Evolutionary conservation across 2,888 invertebrate genomes (phyloP).

Genomic region (Shargacucullia verbasci): DNA sequence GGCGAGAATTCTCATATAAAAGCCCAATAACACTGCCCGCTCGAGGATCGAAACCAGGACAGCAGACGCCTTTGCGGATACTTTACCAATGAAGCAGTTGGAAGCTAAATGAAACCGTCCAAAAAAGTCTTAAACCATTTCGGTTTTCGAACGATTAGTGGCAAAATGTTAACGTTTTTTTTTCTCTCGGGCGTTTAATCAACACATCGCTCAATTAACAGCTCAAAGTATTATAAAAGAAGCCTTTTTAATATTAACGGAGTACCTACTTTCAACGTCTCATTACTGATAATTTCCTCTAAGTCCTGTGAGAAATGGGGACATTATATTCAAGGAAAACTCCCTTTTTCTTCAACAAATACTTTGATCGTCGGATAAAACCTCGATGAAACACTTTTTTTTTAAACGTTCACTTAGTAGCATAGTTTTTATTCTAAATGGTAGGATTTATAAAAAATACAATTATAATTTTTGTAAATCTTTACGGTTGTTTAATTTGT

Average conservation of each 20-base stretch:
- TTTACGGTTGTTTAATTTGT: too few relatives aligned
- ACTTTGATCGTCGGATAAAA: constrained; percentile 52
- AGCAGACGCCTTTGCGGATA: too few relatives aligned
- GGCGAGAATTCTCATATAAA: too few relatives aligned
- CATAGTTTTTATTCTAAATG: constrained; percentile 17
- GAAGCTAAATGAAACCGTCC: too few relatives aligned
- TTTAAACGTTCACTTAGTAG: constrained; percentile 20
- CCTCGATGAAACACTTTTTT: constrained; percentile 36
- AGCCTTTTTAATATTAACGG: constrained; percentile 31
- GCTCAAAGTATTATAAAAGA: constrained; percentile 26
- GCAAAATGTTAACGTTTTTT: constrained; percentile 1
- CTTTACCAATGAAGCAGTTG: too few relatives aligned
- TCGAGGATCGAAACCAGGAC: too few relatives aligned
- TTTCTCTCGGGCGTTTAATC: constrained; percentile 23
- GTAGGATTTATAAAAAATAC: too few relatives aligned
- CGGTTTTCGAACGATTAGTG: neutral
- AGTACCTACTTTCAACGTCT: constrained; percentile 42
- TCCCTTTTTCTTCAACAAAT: constrained; percentile 35
- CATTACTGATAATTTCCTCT: constrained; percentile 51
- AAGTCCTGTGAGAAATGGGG: constrained; percentile 52
- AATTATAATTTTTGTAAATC: too few relatives aligned
- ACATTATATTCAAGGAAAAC: constrained; percentile 46
- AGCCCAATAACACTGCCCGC: too few relatives aligned
- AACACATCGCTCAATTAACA: constrained; percentile 45
- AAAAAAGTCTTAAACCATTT: neutral